Percentiles rank a stretch among this genome's conserved stretches.
Conservation (phyloP, 2,888 invertebrate genomes). For the Stenoptilia bipunctidactyla region DNA sequence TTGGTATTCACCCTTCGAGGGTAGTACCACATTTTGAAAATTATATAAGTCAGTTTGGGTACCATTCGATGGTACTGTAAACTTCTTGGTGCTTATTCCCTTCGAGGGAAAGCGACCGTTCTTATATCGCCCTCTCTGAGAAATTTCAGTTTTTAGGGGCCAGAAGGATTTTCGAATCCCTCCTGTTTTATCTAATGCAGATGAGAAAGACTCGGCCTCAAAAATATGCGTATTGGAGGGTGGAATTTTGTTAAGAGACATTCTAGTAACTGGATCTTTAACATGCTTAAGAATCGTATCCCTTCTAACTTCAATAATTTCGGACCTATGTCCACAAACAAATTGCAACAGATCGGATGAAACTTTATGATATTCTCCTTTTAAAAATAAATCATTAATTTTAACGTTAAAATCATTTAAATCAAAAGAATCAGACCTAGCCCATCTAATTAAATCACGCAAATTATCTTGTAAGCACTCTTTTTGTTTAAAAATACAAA, state of each 20-base stretch:
- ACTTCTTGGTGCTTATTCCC: constrained; percentile 1
- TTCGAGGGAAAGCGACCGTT: constrained; percentile 10
- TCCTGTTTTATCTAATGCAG: too few species aligned
- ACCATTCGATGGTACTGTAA: not conserved
- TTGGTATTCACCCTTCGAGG: constrained; percentile 11
- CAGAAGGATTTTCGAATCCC: too few species aligned
- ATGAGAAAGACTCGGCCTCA: constrained; percentile 6
- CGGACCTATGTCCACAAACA: not conserved
- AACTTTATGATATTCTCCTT: constrained; percentile 8
- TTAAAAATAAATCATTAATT: constrained; percentile 3
- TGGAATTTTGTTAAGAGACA: constrained; percentile 7
- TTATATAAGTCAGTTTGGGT: not conserved
- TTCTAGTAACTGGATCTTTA: constrained; percentile 12
- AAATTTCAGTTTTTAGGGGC: constrained; percentile 2
- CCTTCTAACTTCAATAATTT: constrained; percentile 13
- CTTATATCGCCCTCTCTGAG: not conserved
- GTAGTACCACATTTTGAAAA: not conserved
- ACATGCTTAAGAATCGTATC: constrained; percentile 8
- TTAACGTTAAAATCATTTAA: constrained; percentile 3
- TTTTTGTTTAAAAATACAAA: constrained; percentile 16
- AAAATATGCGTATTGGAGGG: constrained; percentile 8
- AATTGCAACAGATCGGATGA: constrained; percentile 13
- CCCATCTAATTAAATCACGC: constrained; percentile 7
- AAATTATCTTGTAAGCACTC: constrained; percentile 10
- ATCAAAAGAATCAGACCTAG: not conserved